phyloP scores from a whole-genome alignment of 2,113 vertebrate genomes.

The Mustela lutreola region DNA sequence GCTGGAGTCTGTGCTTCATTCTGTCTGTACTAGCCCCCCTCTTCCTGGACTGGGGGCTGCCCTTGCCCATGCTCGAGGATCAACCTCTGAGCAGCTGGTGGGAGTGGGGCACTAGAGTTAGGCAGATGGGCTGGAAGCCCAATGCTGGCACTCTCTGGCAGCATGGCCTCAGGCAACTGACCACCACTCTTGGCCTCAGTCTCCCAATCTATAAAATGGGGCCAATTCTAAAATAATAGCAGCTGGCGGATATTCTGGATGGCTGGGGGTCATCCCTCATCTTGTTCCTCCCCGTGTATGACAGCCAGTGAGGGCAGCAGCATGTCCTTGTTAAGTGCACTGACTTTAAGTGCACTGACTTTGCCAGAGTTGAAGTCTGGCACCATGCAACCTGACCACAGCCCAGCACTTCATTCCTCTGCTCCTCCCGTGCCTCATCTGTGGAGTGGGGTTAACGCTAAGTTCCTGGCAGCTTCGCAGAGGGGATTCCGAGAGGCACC shows the following conservation, averaged over 20 bases:
- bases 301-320: background rate
- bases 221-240: background rate
- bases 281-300: background rate
- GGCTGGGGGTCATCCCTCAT: too few relatives aligned
- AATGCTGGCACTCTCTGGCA: background rate
- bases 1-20: background rate
- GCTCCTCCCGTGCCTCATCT: rapidly evolving
- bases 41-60: background rate
- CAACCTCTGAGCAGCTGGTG: too few relatives aligned
- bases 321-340: background rate
- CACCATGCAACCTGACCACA: rapidly evolving
- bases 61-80: background rate
- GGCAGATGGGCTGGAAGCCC: background rate
- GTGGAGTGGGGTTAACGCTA: too few relatives aligned
- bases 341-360: background rate
- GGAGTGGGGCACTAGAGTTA: background rate
- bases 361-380: background rate
- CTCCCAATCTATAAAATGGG: background rate
- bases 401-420: rapidly evolving
- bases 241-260: background rate
- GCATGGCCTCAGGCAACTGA: background rate
- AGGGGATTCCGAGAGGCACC: rapidly evolving
- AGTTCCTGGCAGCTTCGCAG: background rate
- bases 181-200: background rate
- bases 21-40: background rate